Conservation (phyloP, 1,140 invertebrate genomes). For the Venustaconcha ellipsiformis region DNA sequence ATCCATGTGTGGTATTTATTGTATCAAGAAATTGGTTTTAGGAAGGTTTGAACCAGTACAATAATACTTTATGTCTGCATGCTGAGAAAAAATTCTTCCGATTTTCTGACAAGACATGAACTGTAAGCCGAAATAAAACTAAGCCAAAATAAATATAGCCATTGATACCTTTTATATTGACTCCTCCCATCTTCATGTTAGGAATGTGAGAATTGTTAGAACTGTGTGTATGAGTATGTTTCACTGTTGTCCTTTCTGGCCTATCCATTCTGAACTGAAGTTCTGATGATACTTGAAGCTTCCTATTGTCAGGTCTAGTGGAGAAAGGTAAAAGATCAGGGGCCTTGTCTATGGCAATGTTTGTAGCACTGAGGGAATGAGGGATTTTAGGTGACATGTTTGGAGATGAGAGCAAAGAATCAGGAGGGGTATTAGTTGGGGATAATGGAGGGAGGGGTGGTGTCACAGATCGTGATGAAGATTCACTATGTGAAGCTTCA, state of each 20-base stretch:
- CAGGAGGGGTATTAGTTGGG: constrained; percentile 32
- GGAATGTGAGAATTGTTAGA: too few species aligned
- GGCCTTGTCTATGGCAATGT: constrained; percentile 32
- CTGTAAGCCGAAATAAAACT: too few species aligned
- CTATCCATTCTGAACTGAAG: constrained; percentile 19
- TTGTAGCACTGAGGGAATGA: constrained; percentile 35
- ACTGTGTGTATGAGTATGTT: constrained; percentile 1
- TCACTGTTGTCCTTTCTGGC: not conserved
- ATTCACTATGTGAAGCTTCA: constrained; percentile 11
- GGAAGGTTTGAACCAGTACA: too few species aligned
- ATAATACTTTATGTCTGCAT: too few species aligned
- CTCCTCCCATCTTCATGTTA: too few species aligned
- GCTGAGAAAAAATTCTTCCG: too few species aligned
- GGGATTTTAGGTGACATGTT: constrained; percentile 25
- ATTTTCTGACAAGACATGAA: too few species aligned
- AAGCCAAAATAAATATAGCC: too few species aligned
- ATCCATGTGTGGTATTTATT: too few species aligned
- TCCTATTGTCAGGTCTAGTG: constrained; percentile 5
- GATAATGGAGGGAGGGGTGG: constrained; percentile 52
- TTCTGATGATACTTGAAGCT: constrained; percentile 16
- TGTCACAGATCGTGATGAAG: constrained; percentile 39
- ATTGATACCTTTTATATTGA: too few species aligned
- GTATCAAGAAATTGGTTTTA: too few species aligned
- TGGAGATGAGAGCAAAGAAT: constrained; percentile 19
- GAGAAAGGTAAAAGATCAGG: constrained; percentile 37